phyloP scores from a whole-genome alignment of 1,140 invertebrate genomes.

The Zaprionus africanus region DNA sequence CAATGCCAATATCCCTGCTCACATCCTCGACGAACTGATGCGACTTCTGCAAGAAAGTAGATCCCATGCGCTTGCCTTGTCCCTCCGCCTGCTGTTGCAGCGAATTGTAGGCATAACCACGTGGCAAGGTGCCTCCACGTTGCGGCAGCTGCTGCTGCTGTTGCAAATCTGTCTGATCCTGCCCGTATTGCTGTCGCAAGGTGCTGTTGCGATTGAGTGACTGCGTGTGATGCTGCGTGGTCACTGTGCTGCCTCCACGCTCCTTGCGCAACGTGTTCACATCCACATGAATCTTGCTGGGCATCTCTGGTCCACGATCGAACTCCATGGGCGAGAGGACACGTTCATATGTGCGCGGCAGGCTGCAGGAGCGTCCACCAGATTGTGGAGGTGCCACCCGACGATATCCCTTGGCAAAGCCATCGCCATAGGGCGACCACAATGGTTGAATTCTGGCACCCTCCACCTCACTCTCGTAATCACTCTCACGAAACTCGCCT shows the following conservation, averaged over 20 bases:
- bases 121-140: constrained; percentile 87
- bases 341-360: constrained; percentile 85
- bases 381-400: constrained; percentile 86
- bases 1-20: constrained; percentile 86
- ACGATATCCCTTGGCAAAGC: constrained; percentile 86
- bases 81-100: constrained; percentile 84
- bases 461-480: constrained; percentile 90
- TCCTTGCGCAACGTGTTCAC: constrained; percentile 67
- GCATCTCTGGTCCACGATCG: constrained; percentile 86
- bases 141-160: constrained; percentile 21
- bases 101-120: constrained; percentile 85
- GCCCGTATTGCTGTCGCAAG: constrained; percentile 58
- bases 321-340: constrained; percentile 87
- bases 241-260: constrained; percentile 68
- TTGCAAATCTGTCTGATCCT: constrained; percentile 79
- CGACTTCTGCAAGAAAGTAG: constrained; percentile 89
- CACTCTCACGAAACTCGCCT: constrained; percentile 88
- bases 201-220: constrained; percentile 70
- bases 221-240: constrained; percentile 64
- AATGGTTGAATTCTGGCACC: constrained; percentile 86
- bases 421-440: constrained; percentile 87
- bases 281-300: constrained; percentile 78
- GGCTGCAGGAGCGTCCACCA: constrained; percentile 83
- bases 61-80: constrained; percentile 87
- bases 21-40: constrained; percentile 89